A percentile compares a stretch with the other conserved stretches of the same genome.
These are phyloP conservation scores for Aphidius colemani DNA, from an alignment of 2,888 invertebrate species.

Conservation along the genomic window DNA sequence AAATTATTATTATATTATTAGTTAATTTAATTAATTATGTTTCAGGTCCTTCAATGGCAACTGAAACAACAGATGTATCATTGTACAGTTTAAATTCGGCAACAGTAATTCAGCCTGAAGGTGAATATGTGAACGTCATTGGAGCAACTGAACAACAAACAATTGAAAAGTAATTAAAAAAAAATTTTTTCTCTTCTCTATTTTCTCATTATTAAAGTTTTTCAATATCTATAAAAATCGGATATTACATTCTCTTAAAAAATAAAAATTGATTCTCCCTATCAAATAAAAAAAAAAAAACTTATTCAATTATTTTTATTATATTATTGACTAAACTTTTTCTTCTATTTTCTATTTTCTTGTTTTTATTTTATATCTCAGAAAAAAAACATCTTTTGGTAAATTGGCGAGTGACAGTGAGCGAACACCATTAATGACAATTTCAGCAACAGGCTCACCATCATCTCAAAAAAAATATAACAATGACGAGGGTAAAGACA, in stretches of 20 bases:
- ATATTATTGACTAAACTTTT: no score
- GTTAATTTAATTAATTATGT: constrained; percentile 33
- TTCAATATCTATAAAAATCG: no score
- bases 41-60: constrained; percentile 60
- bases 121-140: constrained; percentile 60
- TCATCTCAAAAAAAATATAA: constrained; percentile 5
- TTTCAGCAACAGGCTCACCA: constrained; percentile 14
- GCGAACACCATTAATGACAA: constrained; percentile 41
- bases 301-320: no score
- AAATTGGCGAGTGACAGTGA: constrained; percentile 48
- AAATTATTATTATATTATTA: background rate
- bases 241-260: background rate
- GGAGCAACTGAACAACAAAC: constrained; percentile 44
- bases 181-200: background rate
- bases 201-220: background rate
- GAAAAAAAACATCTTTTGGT: constrained; percentile 52
- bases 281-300: background rate
- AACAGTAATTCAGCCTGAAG: constrained; percentile 57
- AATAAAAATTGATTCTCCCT: background rate
- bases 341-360: background rate
- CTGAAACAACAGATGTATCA: constrained; percentile 63
- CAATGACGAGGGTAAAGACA: constrained; percentile 29
- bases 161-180: constrained; percentile 48
- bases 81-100: constrained; percentile 62
- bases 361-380: constrained; percentile 34